A percentile compares a stretch with the other conserved stretches of the same genome.
Conservation (phyloP, 92 coral and sea anemone species). For the Scolanthus callimorphus region DNA sequence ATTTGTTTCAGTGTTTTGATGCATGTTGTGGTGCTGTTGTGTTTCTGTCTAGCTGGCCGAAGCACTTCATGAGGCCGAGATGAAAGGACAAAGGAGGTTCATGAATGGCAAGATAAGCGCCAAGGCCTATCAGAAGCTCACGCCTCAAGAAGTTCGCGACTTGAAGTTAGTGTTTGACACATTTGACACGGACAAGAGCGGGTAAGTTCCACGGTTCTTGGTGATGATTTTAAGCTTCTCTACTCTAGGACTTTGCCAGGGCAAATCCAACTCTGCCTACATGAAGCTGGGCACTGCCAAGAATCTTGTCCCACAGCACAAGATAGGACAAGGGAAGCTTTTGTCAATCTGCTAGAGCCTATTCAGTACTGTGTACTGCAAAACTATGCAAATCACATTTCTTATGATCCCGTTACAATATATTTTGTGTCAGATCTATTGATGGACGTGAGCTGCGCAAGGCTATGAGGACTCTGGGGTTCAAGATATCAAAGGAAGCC, state of each 20-base stretch:
- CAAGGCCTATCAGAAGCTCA: constrained; percentile 79
- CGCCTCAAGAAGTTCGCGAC: constrained; percentile 93
- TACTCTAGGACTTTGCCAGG: too few species aligned
- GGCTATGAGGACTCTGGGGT: constrained; percentile 89
- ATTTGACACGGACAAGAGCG: constrained; percentile 92
- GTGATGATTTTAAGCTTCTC: too few species aligned
- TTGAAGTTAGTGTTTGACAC: constrained; percentile 88
- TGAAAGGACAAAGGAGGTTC: constrained; percentile 63
- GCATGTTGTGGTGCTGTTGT: too few species aligned
- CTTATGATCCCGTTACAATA: too few species aligned
- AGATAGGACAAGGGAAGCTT: too few species aligned
- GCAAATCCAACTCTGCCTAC: too few species aligned
- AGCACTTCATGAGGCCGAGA: constrained; percentile 82
- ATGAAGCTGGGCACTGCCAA: too few species aligned
- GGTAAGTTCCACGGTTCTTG: constrained; percentile 72
- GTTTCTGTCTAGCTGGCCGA: constrained; percentile 47
- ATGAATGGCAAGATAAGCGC: constrained; percentile 87
- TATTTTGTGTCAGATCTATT: constrained; percentile 71
- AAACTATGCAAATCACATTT: too few species aligned
- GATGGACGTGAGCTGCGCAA: constrained; percentile 84
- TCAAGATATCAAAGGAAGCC: constrained; percentile 76
- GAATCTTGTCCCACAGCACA: not conserved
- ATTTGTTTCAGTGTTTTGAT: too few species aligned
- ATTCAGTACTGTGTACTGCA: too few species aligned
- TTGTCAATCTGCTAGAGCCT: too few species aligned